These are phyloP conservation scores for Melanerpes aurifrons DNA, from an alignment of 2,113 vertebrate species.

Conservation along the genomic window DNA sequence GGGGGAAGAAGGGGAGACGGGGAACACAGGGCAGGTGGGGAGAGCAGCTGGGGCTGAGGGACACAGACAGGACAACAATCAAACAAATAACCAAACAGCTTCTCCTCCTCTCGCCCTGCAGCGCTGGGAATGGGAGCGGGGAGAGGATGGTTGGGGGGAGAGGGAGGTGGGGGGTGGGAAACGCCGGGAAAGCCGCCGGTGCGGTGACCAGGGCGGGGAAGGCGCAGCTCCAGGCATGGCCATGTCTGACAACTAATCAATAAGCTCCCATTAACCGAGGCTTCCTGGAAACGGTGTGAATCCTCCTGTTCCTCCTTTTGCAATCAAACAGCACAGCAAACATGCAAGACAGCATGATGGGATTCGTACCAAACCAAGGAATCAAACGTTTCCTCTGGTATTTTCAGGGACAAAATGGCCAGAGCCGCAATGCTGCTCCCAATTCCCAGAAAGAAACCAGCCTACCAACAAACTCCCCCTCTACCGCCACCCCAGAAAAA, in stretches of 20 bases:
- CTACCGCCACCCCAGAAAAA: neutral
- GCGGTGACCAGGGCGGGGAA: neutral
- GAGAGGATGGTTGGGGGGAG: neutral
- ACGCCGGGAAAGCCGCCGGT: neutral
- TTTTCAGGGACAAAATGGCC: neutral
- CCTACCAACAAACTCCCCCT: no score
- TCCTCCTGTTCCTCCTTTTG: neutral
- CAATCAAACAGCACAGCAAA: neutral
- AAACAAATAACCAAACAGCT: neutral
- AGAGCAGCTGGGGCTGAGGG: no score
- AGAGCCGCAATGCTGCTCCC: neutral
- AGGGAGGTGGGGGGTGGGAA: neutral
- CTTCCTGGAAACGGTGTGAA: neutral
- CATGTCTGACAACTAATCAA: slow-evolving; percentile 12
- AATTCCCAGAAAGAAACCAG: neutral
- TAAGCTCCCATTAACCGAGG: neutral
- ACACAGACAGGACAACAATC: no score
- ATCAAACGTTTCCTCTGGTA: neutral
- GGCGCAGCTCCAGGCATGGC: neutral
- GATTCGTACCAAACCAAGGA: neutral
- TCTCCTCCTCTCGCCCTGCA: neutral
- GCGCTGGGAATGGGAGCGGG: rapidly evolving
- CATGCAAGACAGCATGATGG: neutral
- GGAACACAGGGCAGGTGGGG: no score
- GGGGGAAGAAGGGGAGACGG: no score